Conservation (phyloP, 2,888 invertebrate genomes). For the Andricus curvator region DNA sequence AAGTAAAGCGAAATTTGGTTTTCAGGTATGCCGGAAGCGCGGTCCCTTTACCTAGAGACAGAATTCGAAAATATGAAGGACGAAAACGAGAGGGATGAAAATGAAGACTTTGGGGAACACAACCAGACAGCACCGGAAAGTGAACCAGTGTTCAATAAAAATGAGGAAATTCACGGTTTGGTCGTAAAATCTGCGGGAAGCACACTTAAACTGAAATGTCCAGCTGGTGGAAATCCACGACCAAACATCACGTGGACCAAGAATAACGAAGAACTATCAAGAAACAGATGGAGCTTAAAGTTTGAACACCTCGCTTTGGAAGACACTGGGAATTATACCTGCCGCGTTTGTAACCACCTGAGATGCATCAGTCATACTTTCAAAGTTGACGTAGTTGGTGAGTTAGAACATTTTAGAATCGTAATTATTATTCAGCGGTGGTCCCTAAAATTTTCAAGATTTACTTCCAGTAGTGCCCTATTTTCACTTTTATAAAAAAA, state of each 20-base stretch:
- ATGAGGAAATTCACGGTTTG: conserved; percentile 78
- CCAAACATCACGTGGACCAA: conserved; percentile 94
- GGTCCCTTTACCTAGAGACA: conserved; percentile 70
- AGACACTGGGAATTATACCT: conserved; percentile 94
- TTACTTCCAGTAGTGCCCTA: no score
- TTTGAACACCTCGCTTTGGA: conserved; percentile 90
- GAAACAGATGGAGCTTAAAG: conserved; percentile 86
- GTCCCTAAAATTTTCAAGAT: no score
- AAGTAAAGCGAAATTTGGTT: conserved; percentile 35
- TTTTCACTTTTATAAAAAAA: no score
- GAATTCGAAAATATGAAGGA: conserved; percentile 65
- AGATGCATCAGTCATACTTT: conserved; percentile 89
- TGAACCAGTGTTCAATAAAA: conserved; percentile 78
- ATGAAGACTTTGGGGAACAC: conserved; percentile 70
- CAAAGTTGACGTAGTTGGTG: conserved; percentile 86
- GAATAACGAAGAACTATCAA: conserved; percentile 84
- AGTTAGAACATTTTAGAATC: conserved; percentile 68
- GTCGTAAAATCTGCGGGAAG: conserved; percentile 89
- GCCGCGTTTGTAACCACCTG: conserved; percentile 89
- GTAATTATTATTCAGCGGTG: no score
- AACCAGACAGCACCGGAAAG: conserved; percentile 70
- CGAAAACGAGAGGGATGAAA: conserved; percentile 77
- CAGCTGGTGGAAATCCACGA: conserved; percentile 84
- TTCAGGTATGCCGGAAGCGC: conserved; percentile 71
- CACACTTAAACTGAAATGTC: conserved; percentile 85